These are phyloP conservation scores for Sebastes iracundus DNA, from an alignment of 2,797 vertebrate species.

Conservation along the genomic window DNA sequence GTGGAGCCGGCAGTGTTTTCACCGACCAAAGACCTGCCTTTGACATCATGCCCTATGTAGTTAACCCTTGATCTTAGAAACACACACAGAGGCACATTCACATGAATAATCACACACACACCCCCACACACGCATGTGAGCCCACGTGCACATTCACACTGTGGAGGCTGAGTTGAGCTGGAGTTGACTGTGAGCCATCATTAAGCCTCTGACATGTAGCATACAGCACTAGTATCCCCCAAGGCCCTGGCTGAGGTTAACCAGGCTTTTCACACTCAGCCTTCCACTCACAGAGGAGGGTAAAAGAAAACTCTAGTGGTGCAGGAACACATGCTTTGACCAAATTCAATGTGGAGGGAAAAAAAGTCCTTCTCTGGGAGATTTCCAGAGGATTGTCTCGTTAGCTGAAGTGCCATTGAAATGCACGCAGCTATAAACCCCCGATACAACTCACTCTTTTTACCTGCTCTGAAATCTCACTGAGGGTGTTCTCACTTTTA, in stretches of 20 bases:
- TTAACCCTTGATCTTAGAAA: constrained; percentile 75
- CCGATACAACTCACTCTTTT: neutral
- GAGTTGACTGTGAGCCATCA: constrained; percentile 73
- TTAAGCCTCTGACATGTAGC: constrained; percentile 75
- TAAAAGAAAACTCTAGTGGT: constrained; percentile 35
- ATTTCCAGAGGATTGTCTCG: constrained; percentile 9
- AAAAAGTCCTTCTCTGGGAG: neutral
- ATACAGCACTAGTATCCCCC: constrained; percentile 59
- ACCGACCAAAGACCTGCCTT: constrained; percentile 68
- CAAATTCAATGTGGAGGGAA: constrained; percentile 13
- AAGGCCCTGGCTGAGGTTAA: constrained; percentile 74
- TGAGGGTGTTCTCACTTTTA: constrained; percentile 17
- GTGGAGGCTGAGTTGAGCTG: constrained; percentile 35
- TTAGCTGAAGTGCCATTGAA: constrained; percentile 31
- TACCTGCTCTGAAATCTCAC: constrained; percentile 26
- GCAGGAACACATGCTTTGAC: constrained; percentile 27
- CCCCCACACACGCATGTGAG: neutral
- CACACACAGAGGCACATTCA: constrained; percentile 56
- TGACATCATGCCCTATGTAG: constrained; percentile 71
- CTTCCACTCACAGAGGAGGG: constrained; percentile 42
- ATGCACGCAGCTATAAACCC: constrained; percentile 15
- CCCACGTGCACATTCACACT: constrained; percentile 19
- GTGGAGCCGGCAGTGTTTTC: constrained; percentile 60
- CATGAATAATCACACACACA: constrained; percentile 40
- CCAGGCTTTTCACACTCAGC: constrained; percentile 71